phyloP scores from a whole-genome alignment of 2,797 vertebrate species.

The Lutjanus campechanus region DNA sequence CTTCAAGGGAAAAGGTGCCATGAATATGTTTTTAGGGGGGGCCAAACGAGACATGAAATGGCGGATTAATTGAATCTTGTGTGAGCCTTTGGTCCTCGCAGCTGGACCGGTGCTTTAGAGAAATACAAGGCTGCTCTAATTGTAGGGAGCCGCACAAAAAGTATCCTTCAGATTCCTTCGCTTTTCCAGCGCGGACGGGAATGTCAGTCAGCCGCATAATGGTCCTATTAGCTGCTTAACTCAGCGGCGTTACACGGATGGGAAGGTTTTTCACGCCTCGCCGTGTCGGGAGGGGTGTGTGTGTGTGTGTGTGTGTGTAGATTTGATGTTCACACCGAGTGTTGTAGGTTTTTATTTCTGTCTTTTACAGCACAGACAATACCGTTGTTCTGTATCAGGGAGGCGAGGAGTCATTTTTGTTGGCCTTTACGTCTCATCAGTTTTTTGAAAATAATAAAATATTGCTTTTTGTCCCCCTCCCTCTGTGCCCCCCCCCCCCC shows the following conservation, averaged over 20 bases:
- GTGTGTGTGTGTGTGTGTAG: not conserved
- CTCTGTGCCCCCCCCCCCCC: not conserved
- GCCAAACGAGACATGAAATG: constrained; percentile 93
- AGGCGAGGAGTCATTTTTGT: constrained; percentile 41
- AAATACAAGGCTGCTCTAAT: constrained; percentile 93
- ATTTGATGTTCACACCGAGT: constrained; percentile 52
- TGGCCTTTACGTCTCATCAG: constrained; percentile 27
- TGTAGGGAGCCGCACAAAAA: constrained; percentile 93
- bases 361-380: constrained; percentile 50
- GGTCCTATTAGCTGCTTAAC: constrained; percentile 98
- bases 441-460: constrained; percentile 54
- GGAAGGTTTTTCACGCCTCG: constrained; percentile 88
- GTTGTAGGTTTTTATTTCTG: constrained; percentile 53
- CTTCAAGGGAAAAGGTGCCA: constrained; percentile 80
- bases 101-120: constrained; percentile 93
- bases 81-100: constrained; percentile 91
- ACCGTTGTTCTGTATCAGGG: constrained; percentile 33
- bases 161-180: constrained; percentile 98
- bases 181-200: constrained; percentile 91
- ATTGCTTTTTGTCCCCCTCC: constrained; percentile 13
- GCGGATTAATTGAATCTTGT: constrained; percentile 97
- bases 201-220: constrained; percentile 93
- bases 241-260: constrained; percentile 90
- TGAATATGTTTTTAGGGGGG: constrained; percentile 87
- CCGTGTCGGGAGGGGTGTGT: not conserved